A percentile compares a stretch with the other conserved stretches of the same genome.
These are phyloP conservation scores for Chorisops tibialis DNA, from an alignment of 2,888 invertebrate genomes.

Conservation along the genomic window DNA sequence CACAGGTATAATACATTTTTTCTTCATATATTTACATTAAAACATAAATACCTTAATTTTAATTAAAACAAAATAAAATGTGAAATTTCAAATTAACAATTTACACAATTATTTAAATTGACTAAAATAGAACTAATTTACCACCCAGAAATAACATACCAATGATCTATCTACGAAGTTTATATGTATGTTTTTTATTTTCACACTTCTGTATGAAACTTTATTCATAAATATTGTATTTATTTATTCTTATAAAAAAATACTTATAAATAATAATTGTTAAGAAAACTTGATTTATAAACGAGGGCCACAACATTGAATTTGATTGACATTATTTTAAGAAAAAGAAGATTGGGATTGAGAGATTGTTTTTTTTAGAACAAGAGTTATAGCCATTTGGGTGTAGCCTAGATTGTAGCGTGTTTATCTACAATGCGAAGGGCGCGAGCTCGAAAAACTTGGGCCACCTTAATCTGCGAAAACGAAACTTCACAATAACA, in stretches of 20 bases:
- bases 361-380: no score
- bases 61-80: background rate
- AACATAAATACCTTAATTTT: conserved; percentile 1
- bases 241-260: background rate
- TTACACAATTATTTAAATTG: background rate
- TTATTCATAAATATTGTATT: background rate
- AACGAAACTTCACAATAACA: no score
- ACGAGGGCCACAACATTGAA: background rate
- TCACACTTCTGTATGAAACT: background rate
- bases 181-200: background rate
- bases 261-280: background rate
- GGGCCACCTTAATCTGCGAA: no score
- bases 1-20: background rate
- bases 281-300: background rate
- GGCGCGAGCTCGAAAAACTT: no score
- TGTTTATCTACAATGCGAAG: no score
- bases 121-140: background rate
- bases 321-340: background rate
- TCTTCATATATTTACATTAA: background rate
- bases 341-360: no score
- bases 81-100: background rate
- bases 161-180: background rate
- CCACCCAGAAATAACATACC: background rate
- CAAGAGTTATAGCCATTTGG: no score
- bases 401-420: no score